These are phyloP conservation scores for Circaetus gallicus DNA, from an alignment of 2,113 vertebrate species.

Conservation along the genomic window DNA sequence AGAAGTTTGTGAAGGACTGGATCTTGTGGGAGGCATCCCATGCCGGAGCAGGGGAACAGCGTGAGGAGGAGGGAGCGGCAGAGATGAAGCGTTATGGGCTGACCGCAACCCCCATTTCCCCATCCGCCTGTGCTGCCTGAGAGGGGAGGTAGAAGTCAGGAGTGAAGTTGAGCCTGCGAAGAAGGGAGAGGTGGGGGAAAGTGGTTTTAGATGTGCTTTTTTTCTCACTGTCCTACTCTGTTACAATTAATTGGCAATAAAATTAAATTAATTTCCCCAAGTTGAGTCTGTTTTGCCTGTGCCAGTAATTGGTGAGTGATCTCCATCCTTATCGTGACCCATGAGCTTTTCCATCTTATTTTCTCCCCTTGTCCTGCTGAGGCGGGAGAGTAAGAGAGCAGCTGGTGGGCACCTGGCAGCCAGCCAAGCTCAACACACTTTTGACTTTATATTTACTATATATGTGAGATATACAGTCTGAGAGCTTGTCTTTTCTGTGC, in stretches of 20 bases:
- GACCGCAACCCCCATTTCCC: background rate
- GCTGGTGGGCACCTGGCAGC: background rate
- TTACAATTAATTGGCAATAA: background rate
- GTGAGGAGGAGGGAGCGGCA: background rate
- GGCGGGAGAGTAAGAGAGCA: background rate
- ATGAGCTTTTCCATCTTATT: background rate
- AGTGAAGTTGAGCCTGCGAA: background rate
- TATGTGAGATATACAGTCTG: background rate
- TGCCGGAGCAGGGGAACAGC: background rate
- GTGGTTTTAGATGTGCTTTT: background rate
- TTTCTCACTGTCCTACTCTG: background rate
- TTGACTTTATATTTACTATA: background rate
- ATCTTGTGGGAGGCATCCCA: background rate
- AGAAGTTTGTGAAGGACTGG: background rate
- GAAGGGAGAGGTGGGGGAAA: background rate
- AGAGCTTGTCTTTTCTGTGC: background rate
- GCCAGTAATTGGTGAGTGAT: background rate
- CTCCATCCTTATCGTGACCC: background rate
- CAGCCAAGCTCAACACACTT: background rate
- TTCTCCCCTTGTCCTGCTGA: background rate
- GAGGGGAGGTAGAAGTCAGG: background rate
- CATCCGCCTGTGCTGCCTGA: background rate
- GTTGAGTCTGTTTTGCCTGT: background rate
- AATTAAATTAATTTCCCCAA: background rate
- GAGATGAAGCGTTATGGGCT: rapidly evolving